Evolutionary conservation across 2,888 invertebrate genomes (phyloP), one percentile per base, ranked within the genome.

Genomic region (Athrips mouffetella): DNA sequence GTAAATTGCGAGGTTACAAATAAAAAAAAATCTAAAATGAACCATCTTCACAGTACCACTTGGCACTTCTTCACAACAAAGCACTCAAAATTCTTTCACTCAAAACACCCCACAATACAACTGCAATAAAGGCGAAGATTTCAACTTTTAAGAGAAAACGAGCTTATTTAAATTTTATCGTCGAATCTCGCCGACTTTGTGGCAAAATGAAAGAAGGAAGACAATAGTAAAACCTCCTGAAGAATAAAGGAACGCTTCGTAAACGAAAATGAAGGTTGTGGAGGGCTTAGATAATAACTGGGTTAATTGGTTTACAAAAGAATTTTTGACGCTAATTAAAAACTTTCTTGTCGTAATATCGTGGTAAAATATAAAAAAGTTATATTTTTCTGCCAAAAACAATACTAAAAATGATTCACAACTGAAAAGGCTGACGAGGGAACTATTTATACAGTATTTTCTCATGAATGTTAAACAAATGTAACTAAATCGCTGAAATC

Each of bases 101-200:
- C 8, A 18, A 42, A 29, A n/a, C 5, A 27, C 2, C 3, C 10
- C 25, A 40, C 40, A 40, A 40, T 5, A 18, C 30, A 29, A 23
- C 25, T 20, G 20, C 39, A 50, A 47, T 37, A 47, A 44, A 37
- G 20, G 29, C 35, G 45, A 58, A 60, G 65, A 62, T 64, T 64
- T 59, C 47, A 60, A 65, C 53, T 70, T 71, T 59, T 58, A 61
- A 67, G 63, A 61, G 18, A 61, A 59, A 60, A 71, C 66, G 65
- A 61, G 59, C 62, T 65, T 73, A 74, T 76, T 74, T 63, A 73
- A 74, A 75, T 76, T 70, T 73, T 70, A 75, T 70, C 56, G 62
- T 54, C 50, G 59, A 62, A 68, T 71, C 62, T 62, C 63, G 62
- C 25, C 23, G 44, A 44, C 21, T 63, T 65, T 48, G 60, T 56